Conservation (phyloP, 2,113 vertebrate species). For the Sorex fumeus region DNA sequence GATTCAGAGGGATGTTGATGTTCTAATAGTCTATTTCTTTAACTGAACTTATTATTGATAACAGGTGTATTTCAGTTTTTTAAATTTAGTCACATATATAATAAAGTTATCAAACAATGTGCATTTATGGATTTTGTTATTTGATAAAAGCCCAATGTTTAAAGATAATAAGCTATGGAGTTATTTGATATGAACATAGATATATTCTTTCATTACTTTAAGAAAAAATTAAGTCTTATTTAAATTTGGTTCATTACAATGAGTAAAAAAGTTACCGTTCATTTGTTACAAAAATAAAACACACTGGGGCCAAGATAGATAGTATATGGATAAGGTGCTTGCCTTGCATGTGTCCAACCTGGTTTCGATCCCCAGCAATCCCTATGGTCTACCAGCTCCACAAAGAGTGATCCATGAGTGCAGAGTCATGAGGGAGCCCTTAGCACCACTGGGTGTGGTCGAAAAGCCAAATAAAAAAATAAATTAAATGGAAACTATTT, state of each 20-base stretch:
- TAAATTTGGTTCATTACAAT: constrained; percentile 32
- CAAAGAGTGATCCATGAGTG: too few species aligned
- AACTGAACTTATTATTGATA: not conserved
- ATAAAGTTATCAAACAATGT: not conserved
- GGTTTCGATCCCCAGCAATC: too few species aligned
- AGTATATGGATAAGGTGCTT: too few species aligned
- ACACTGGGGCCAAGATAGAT: too few species aligned
- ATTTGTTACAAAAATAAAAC: constrained; percentile 31
- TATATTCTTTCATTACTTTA: constrained; percentile 1
- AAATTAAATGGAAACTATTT: too few species aligned
- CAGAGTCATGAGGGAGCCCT: too few species aligned
- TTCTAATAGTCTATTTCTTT: not conserved
- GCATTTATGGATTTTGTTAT: constrained; percentile 5
- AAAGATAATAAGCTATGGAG: constrained; percentile 18
- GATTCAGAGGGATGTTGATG: not conserved
- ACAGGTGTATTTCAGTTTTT: not conserved
- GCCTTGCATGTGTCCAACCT: too few species aligned
- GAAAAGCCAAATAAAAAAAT: not conserved
- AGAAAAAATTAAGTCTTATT: constrained; percentile 23
- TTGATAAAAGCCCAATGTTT: constrained; percentile 14
- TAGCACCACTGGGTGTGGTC: too few species aligned
- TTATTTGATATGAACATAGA: not conserved
- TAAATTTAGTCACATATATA: constrained; percentile 3
- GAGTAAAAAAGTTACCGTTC: constrained; percentile 9
- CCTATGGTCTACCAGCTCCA: too few species aligned